A percentile compares a stretch with the other conserved stretches of the same genome.
These are phyloP conservation scores for Spilarctia lutea DNA, from an alignment of 2,888 invertebrate species.

Conservation along the genomic window DNA sequence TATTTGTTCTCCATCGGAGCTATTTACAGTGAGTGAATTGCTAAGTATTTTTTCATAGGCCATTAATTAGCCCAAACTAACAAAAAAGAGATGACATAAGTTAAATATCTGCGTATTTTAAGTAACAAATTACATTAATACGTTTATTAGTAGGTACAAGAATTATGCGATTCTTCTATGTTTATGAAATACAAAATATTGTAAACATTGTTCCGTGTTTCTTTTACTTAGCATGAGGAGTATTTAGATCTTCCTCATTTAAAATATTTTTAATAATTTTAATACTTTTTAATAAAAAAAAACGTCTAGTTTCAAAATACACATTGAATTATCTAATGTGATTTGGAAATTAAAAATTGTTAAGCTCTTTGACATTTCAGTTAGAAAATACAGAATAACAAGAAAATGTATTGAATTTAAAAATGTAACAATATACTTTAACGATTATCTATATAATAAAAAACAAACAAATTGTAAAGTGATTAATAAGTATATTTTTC, in stretches of 20 bases:
- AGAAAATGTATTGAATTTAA: slow-evolving; percentile 35
- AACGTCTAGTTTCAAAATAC: slow-evolving; percentile 4
- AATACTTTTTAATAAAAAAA: not conserved
- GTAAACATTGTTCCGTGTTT: not conserved
- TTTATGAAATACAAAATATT: not conserved
- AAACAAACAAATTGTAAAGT: not conserved
- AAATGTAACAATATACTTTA: slow-evolving; percentile 55
- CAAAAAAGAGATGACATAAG: slow-evolving; percentile 12
- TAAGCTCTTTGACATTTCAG: slow-evolving; percentile 26
- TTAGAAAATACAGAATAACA: slow-evolving; percentile 25
- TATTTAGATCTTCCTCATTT: not conserved
- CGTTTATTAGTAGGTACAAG: not conserved
- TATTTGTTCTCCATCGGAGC: slow-evolving; percentile 49
- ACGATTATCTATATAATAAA: slow-evolving; percentile 42
- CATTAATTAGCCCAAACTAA: not conserved
- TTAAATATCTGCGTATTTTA: slow-evolving; percentile 27
- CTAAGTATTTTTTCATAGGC: slow-evolving; percentile 31
- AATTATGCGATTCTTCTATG: not conserved
- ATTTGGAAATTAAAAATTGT: slow-evolving; percentile 39
- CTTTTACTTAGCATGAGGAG: not conserved
- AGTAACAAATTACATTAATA: not conserved
- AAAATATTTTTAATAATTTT: not conserved
- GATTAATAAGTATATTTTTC: not conserved
- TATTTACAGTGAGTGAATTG: slow-evolving; percentile 55
- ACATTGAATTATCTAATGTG: not conserved